Evolutionary conservation across 2,888 invertebrate species (phyloP).

Genomic region (Lycophotia porphyrea): DNA sequence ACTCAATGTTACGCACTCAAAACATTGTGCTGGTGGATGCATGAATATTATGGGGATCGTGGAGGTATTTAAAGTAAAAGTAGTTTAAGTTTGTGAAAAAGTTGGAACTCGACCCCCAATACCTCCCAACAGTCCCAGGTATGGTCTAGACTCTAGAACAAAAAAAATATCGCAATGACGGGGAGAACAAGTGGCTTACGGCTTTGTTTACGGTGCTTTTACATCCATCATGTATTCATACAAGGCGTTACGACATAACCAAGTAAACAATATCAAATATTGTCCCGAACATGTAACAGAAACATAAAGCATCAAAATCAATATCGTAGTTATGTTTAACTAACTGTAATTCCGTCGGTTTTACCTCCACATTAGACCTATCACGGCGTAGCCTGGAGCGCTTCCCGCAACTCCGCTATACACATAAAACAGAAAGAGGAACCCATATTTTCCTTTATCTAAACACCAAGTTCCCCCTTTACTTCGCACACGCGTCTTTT

Average conservation of each 20-base stretch:
- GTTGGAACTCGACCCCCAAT: background rate
- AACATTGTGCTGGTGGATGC: background rate
- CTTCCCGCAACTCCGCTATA: constrained; percentile 63
- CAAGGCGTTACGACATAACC: constrained; percentile 42
- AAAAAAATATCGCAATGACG: background rate
- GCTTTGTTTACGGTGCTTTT: background rate
- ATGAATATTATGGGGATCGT: no score
- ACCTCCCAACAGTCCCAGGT: background rate
- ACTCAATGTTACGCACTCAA: background rate
- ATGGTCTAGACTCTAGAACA: background rate
- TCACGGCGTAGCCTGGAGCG: constrained; percentile 70
- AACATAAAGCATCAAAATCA: constrained; percentile 77
- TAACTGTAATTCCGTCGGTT: constrained; percentile 76
- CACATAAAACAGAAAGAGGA: constrained; percentile 61
- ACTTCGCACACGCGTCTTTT: constrained; percentile 74
- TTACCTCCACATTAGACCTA: constrained; percentile 73
- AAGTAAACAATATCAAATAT: constrained; percentile 74
- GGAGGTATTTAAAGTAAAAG: background rate
- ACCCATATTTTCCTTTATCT: constrained; percentile 65
- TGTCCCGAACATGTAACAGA: constrained; percentile 74
- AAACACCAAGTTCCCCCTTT: constrained; percentile 73
- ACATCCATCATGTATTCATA: background rate
- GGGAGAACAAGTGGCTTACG: background rate
- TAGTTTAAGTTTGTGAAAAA: background rate
- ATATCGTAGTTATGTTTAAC: constrained; percentile 78